phyloP scores from a whole-genome alignment of 2,888 invertebrate genomes.

The Drosophila koepferae region DNA sequence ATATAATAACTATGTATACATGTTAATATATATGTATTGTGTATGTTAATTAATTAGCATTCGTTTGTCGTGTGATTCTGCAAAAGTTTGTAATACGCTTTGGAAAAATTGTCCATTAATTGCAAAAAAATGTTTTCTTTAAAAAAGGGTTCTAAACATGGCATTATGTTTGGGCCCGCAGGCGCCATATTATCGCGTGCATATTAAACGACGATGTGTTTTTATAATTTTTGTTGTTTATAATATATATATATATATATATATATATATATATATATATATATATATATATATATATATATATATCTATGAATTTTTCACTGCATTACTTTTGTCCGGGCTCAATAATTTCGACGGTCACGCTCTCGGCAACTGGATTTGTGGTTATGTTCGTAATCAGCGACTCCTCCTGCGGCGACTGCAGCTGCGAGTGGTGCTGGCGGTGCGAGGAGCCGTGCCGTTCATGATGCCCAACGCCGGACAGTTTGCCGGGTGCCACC shows the following conservation, averaged over 20 bases:
- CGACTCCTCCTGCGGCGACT: slow-evolving; percentile 80
- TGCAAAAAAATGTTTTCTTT: slow-evolving; percentile 60
- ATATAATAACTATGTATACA: slow-evolving; percentile 34
- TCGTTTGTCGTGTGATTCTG: slow-evolving; percentile 51
- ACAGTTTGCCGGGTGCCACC: slow-evolving; percentile 81
- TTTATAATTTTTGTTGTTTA: slow-evolving; percentile 6
- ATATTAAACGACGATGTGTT: slow-evolving; percentile 57
- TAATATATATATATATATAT: too few relatives aligned
- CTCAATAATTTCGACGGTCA: slow-evolving; percentile 92
- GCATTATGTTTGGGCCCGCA: slow-evolving; percentile 46
- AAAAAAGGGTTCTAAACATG: slow-evolving; percentile 63
- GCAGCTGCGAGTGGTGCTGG: slow-evolving; percentile 66
- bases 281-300: neutral
- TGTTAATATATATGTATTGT: slow-evolving; percentile 29
- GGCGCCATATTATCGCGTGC: slow-evolving; percentile 68
- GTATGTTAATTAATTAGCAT: slow-evolving; percentile 68
- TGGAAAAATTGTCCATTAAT: slow-evolving; percentile 60
- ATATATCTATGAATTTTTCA: slow-evolving; percentile 6
- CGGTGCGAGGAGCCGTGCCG: slow-evolving; percentile 74
- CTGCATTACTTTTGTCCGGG: slow-evolving; percentile 86
- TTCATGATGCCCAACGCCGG: slow-evolving; percentile 68
- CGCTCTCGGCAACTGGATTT: slow-evolving; percentile 87
- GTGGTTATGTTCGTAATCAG: slow-evolving; percentile 83
- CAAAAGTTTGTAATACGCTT: slow-evolving; percentile 53
- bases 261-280: neutral